A percentile compares a stretch with the other conserved stretches of the same genome.
These are phyloP conservation scores for Parthenolecanium corni DNA, from an alignment of 2,888 invertebrate genomes.

Conservation along the genomic window DNA sequence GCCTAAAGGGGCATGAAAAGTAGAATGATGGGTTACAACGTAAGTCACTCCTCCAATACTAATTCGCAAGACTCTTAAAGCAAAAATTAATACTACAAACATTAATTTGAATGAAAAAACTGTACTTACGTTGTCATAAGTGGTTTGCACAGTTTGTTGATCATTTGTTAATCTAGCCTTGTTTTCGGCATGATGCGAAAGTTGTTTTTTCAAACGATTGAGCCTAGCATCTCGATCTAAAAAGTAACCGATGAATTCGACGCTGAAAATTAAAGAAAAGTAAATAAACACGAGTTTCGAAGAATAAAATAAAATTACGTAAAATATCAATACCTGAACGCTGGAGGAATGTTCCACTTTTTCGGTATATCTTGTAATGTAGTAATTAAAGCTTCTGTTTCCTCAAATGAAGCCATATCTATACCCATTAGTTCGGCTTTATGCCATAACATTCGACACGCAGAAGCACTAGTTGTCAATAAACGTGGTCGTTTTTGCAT, in stretches of 20 bases:
- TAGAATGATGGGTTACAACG: too few species aligned
- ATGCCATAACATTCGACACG: constrained; percentile 63
- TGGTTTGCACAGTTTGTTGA: constrained; percentile 59
- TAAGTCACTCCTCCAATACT: too few species aligned
- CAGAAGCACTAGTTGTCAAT: constrained; percentile 79
- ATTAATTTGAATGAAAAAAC: too few species aligned
- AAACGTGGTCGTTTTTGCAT: constrained; percentile 89
- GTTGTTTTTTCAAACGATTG: constrained; percentile 60
- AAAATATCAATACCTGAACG: constrained; percentile 46
- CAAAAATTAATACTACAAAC: constrained; percentile 17
- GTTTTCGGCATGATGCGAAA: constrained; percentile 58
- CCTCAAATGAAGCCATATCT: constrained; percentile 65
- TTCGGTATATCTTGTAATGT: constrained; percentile 75
- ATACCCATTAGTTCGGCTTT: constrained; percentile 88
- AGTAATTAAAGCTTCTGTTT: constrained; percentile 70
- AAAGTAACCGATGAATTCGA: constrained; percentile 90
- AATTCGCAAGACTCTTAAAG: constrained; percentile 2
- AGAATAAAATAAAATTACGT: not conserved
- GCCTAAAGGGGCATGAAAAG: too few species aligned
- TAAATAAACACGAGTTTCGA: not conserved
- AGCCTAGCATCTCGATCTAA: constrained; percentile 76
- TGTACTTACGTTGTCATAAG: constrained; percentile 44
- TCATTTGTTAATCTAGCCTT: constrained; percentile 64
- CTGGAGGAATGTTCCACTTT: constrained; percentile 89
- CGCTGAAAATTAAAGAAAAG: constrained; percentile 43